Evolutionary conservation across 2,797 vertebrate species (phyloP).

Genomic region (Australoheros facetus): DNA sequence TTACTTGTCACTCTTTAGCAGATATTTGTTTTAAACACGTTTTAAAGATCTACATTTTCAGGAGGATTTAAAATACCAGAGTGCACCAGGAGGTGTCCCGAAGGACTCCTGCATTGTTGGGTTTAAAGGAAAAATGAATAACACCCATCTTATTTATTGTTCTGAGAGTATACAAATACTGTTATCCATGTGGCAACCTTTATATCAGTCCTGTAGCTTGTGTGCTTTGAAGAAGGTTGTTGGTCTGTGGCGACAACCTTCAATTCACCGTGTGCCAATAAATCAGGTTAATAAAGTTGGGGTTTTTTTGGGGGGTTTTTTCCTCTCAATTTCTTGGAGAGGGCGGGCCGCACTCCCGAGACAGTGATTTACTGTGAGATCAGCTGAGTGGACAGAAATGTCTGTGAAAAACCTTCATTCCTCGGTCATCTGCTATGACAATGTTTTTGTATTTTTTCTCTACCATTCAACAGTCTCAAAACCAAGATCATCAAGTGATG

Average conservation of each 20-base stretch:
- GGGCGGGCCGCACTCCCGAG: not conserved
- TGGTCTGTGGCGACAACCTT: not conserved
- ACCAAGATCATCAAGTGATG: not conserved
- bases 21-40: too few relatives aligned
- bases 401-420: not conserved
- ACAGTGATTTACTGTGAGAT: not conserved
- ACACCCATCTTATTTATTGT: not conserved
- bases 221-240: not conserved
- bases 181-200: too few relatives aligned
- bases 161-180: not conserved
- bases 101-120: not conserved
- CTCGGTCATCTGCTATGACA: not conserved
- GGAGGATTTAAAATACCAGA: too few relatives aligned
- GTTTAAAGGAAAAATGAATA: not conserved
- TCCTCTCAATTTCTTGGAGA: rapidly evolving
- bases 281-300: not conserved
- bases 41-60: too few relatives aligned
- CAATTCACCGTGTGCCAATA: not conserved
- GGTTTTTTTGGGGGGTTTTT: rapidly evolving
- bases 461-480: not conserved
- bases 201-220: not conserved
- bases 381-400: not conserved
- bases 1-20: too few relatives aligned
- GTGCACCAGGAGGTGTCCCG: too few relatives aligned
- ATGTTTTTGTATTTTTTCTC: too few relatives aligned